phyloP scores from a whole-genome alignment of 2,797 vertebrate genomes.

The Parotocinclus haroldoi region DNA sequence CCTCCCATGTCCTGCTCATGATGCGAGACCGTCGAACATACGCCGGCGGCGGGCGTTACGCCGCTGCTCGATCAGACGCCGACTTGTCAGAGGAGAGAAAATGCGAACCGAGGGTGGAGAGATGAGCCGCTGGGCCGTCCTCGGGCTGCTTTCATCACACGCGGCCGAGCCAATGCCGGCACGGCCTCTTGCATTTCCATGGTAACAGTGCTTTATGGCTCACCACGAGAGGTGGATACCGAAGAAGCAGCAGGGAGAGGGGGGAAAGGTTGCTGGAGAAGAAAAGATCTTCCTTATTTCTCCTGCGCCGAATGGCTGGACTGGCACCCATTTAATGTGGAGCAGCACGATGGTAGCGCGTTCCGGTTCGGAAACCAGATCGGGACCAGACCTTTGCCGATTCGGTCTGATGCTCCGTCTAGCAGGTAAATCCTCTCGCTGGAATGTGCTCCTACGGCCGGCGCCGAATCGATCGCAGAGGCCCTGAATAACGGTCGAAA shows the following conservation, averaged over 20 bases:
- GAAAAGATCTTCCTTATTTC: slow-evolving; percentile 20
- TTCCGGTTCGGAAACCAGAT: slow-evolving; percentile 30
- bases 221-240: slow-evolving; percentile 65
- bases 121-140: slow-evolving; percentile 65
- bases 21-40: not conserved
- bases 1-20: not conserved
- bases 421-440: no score
- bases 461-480: no score
- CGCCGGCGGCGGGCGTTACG: slow-evolving; percentile 5
- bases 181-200: slow-evolving; percentile 82
- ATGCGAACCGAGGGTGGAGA: slow-evolving; percentile 37
- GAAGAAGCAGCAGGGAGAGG: slow-evolving; percentile 44
- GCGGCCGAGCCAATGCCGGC: slow-evolving; percentile 62
- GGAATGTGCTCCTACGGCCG: no score
- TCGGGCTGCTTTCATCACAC: slow-evolving; percentile 68
- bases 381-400: no score
- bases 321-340: slow-evolving; percentile 9
- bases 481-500: no score
- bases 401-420: no score
- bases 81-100: slow-evolving; percentile 14
- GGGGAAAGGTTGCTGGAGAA: slow-evolving; percentile 18
- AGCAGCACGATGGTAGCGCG: slow-evolving; percentile 14
- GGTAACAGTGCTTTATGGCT: slow-evolving; percentile 79
- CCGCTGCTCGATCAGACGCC: not conserved
- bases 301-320: slow-evolving; percentile 38